Conservation (phyloP, 2,113 vertebrate genomes). For the Heterotilapia buettikoferi region DNA sequence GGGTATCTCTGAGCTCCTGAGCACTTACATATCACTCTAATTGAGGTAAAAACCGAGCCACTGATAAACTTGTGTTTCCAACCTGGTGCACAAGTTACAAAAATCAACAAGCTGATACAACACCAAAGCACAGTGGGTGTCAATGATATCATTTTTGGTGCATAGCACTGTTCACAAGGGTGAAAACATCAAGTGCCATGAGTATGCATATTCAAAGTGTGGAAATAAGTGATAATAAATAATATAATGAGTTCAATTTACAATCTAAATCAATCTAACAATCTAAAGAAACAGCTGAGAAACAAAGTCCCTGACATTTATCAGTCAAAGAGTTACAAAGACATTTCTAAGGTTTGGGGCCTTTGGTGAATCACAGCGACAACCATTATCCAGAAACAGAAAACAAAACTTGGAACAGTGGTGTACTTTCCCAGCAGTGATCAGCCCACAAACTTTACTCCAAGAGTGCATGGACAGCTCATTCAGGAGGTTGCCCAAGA, state of each 20-base stretch:
- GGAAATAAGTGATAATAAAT: not conserved
- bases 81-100: not conserved
- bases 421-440: not conserved
- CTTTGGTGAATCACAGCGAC: not conserved
- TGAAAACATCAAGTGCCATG: not conserved
- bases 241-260: not conserved
- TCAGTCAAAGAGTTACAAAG: not conserved
- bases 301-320: not conserved
- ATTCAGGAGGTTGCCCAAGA: not conserved
- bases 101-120: not conserved
- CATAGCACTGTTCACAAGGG: not conserved
- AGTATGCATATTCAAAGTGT: not conserved
- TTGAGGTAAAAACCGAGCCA: not conserved
- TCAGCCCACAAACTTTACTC: not conserved
- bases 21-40: not conserved
- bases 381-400: not conserved
- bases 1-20: not conserved
- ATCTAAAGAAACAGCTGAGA: not conserved
- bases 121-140: not conserved
- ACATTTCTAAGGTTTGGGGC: not conserved
- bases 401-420: not conserved
- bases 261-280: not conserved
- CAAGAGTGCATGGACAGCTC: not conserved
- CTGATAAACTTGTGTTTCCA: not conserved
- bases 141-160: not conserved